These are phyloP conservation scores for Heliothis subflexa DNA, from an alignment of 1,140 invertebrate species.

Conservation along the genomic window DNA sequence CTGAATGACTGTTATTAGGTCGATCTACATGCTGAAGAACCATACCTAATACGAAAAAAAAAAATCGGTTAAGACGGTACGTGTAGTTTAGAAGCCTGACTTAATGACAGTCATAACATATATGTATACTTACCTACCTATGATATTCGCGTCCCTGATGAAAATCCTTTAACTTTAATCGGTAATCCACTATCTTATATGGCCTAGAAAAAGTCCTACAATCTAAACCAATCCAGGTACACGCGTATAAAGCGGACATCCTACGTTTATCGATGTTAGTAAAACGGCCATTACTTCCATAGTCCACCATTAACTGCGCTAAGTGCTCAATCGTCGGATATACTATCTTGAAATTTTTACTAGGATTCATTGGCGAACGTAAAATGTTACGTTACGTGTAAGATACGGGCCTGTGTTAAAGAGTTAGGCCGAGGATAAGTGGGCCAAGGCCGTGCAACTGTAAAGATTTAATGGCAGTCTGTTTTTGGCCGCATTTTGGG, in stretches of 20 bases:
- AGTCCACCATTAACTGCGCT: slow-evolving; percentile 15
- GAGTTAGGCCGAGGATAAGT: slow-evolving; percentile 48
- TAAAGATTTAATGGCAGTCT: slow-evolving; percentile 59
- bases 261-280: slow-evolving; percentile 1
- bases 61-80: no score
- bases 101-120: no score
- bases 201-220: no score
- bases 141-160: no score
- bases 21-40: no score
- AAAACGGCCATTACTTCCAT: slow-evolving; percentile 4
- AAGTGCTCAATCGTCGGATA: slow-evolving; percentile 2
- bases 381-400: slow-evolving; percentile 24
- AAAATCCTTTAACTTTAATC: no score
- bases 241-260: background rate
- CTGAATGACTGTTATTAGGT: no score
- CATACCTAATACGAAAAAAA: no score
- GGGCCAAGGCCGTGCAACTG: slow-evolving; percentile 56
- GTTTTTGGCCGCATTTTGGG: slow-evolving; percentile 49
- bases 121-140: no score
- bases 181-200: no score
- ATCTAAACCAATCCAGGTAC: background rate
- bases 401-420: slow-evolving; percentile 45
- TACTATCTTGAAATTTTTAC: slow-evolving; percentile 23
- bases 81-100: no score
- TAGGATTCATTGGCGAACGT: background rate